Conservation (phyloP, 2,797 vertebrate genomes). For the Mormyrus hasselquistii region DNA sequence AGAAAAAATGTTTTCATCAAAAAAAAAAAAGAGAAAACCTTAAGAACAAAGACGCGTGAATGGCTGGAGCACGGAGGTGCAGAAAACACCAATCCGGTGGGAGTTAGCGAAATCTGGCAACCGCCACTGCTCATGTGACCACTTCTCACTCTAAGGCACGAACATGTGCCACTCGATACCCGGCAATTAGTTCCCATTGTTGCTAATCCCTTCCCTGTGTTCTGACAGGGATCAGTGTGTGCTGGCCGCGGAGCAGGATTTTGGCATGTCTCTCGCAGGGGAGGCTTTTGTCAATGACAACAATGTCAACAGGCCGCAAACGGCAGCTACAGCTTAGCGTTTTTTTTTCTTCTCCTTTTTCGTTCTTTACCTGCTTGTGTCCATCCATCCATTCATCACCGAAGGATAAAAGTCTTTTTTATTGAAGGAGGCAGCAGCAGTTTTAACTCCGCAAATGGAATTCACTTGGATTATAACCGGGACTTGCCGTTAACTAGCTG, state of each 20-base stretch:
- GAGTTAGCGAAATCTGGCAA: background rate
- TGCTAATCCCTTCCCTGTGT: conserved; percentile 45
- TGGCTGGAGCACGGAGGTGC: background rate
- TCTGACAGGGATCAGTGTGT: background rate
- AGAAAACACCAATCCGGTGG: background rate
- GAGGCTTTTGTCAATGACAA: conserved; percentile 23
- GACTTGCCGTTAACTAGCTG: background rate
- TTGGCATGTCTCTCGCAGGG: background rate
- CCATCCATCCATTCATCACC: background rate
- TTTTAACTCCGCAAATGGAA: background rate
- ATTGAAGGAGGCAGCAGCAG: background rate
- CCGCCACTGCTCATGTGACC: background rate
- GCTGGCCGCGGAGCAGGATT: background rate
- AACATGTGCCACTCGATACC: conserved; percentile 37
- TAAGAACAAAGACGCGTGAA: background rate
- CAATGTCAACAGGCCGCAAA: conserved; percentile 32
- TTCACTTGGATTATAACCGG: background rate
- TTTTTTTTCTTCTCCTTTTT: conserved; percentile 15
- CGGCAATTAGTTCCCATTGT: conserved; percentile 42
- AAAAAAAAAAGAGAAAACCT: background rate
- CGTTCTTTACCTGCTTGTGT: background rate
- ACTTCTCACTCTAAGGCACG: conserved; percentile 25
- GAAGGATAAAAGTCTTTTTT: background rate
- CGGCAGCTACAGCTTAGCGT: background rate
- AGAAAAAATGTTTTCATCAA: background rate